phyloP scores from a whole-genome alignment of 2,113 vertebrate genomes.

The Corynorhinus townsendii region DNA sequence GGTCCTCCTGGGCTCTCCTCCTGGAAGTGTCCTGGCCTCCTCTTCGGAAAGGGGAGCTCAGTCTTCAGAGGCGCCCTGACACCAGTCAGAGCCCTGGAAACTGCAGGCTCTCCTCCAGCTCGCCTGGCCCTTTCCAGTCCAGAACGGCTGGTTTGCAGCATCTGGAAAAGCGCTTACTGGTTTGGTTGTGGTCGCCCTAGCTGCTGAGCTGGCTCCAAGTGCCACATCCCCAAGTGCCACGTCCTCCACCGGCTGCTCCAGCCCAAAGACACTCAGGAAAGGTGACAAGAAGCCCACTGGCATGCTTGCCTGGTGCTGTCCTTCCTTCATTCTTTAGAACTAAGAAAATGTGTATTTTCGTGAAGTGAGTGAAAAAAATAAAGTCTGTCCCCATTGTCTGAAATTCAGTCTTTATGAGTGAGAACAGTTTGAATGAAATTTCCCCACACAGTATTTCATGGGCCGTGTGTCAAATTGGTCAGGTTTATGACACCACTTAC shows the following conservation, averaged over 20 bases:
- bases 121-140: not conserved
- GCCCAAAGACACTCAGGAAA: not conserved
- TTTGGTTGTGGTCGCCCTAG: slow-evolving; percentile 22
- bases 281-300: not conserved
- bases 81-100: not conserved
- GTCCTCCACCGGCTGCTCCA: not conserved
- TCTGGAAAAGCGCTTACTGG: slow-evolving; percentile 54
- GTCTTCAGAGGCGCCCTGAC: slow-evolving; percentile 23
- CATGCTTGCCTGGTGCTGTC: not conserved
- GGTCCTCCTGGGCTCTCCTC: not conserved
- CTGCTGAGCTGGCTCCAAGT: not conserved
- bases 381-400: not conserved
- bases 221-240: slow-evolving; percentile 12
- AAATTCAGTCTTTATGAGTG: not conserved
- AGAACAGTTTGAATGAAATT: not conserved
- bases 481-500: not conserved
- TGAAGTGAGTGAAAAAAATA: not conserved
- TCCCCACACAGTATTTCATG: not conserved
- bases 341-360: not conserved
- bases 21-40: slow-evolving; percentile 39
- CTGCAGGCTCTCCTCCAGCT: not conserved
- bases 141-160: not conserved
- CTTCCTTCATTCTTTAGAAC: not conserved
- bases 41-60: slow-evolving; percentile 49
- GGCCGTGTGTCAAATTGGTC: not conserved